These are phyloP conservation scores for Tromatobia lineatoria DNA, from an alignment of 2,888 invertebrate genomes.

Conservation along the genomic window DNA sequence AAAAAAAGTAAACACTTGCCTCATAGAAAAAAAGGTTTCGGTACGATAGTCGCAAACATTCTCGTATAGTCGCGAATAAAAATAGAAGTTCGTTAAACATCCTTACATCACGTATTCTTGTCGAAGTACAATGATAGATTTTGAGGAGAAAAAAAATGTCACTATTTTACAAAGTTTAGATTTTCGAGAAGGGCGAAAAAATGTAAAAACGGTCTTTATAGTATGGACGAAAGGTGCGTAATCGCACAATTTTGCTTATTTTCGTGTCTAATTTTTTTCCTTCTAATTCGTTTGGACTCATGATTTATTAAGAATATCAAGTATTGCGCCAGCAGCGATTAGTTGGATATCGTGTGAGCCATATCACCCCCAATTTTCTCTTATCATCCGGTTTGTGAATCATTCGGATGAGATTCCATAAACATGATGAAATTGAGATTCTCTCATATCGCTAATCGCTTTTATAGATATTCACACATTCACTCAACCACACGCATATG, in stretches of 20 bases:
- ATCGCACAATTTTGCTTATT: slow-evolving; percentile 26
- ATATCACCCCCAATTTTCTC: slow-evolving; percentile 14
- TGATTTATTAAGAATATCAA: slow-evolving; percentile 60
- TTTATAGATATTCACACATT: background rate
- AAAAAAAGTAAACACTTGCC: slow-evolving; percentile 67
- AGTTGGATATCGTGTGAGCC: slow-evolving; percentile 17
- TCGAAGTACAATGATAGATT: slow-evolving; percentile 49
- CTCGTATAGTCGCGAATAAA: slow-evolving; percentile 52
- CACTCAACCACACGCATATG: slow-evolving; percentile 17
- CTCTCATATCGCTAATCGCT: slow-evolving; percentile 32
- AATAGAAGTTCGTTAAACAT: slow-evolving; percentile 60
- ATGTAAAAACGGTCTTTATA: slow-evolving; percentile 13
- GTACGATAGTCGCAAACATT: slow-evolving; percentile 60
- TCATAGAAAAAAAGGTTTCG: slow-evolving; percentile 58
- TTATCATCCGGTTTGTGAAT: slow-evolving; percentile 29
- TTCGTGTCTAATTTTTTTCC: background rate
- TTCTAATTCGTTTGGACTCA: background rate
- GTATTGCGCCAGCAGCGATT: slow-evolving; percentile 64
- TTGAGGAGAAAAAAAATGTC: background rate
- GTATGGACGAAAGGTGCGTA: slow-evolving; percentile 26
- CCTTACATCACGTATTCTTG: slow-evolving; percentile 27
- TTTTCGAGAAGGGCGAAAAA: slow-evolving; percentile 26
- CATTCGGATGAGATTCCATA: slow-evolving; percentile 32
- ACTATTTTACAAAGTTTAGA: background rate
- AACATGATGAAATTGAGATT: slow-evolving; percentile 52